Evolutionary conservation across 2,888 invertebrate species (phyloP).

Genomic region (Agrotis ipsilon): DNA sequence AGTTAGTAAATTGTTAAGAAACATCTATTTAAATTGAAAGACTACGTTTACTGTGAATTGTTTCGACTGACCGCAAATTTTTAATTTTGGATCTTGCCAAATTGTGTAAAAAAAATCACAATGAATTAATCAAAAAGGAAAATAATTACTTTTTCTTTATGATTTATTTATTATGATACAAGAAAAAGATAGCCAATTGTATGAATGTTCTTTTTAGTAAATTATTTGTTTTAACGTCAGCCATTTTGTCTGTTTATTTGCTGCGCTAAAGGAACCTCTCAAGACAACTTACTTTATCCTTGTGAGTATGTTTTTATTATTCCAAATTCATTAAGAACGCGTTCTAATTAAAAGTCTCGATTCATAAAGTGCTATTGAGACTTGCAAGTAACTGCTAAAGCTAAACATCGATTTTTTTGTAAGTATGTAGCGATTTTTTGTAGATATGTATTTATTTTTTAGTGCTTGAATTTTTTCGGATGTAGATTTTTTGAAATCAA

Average conservation of each 20-base stretch:
- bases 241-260: slow-evolving; percentile 73
- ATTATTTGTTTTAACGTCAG: slow-evolving; percentile 65
- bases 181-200: slow-evolving; percentile 62
- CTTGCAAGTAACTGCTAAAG: slow-evolving; percentile 25
- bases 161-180: slow-evolving; percentile 62
- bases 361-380: slow-evolving; percentile 22
- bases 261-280: slow-evolving; percentile 91
- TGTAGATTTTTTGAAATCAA: slow-evolving; percentile 8
- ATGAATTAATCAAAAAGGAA: slow-evolving; percentile 53
- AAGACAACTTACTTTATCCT: slow-evolving; percentile 92
- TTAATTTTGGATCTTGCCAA: slow-evolving; percentile 85
- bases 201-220: slow-evolving; percentile 61
- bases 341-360: slow-evolving; percentile 45
- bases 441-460: slow-evolving; percentile 23
- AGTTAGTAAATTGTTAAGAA: slow-evolving; percentile 64
- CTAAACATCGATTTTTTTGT: slow-evolving; percentile 24
- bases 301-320: slow-evolving; percentile 89
- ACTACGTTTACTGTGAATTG: slow-evolving; percentile 70
- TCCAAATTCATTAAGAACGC: slow-evolving; percentile 57
- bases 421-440: slow-evolving; percentile 20
- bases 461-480: slow-evolving; percentile 22
- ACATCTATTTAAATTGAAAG: slow-evolving; percentile 68
- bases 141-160: slow-evolving; percentile 58
- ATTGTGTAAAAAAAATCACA: slow-evolving; percentile 56
- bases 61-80: slow-evolving; percentile 77